Percentiles rank a stretch among this genome's conserved stretches.
These are phyloP conservation scores for Ceratina calcarata DNA, from an alignment of 1,140 invertebrate species.

Conservation along the genomic window DNA sequence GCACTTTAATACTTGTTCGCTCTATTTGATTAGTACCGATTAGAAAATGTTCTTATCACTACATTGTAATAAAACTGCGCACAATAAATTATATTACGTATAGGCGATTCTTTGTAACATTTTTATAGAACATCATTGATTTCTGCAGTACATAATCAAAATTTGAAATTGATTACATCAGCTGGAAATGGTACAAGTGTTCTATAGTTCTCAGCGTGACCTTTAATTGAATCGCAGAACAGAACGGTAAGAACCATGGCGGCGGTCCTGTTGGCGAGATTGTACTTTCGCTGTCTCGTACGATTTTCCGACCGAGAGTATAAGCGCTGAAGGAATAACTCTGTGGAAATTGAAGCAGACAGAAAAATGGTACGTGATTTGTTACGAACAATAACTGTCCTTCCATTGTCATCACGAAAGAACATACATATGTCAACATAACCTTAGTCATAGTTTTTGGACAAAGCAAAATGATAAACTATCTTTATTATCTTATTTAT, in stretches of 20 bases:
- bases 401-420: slow-evolving; percentile 22
- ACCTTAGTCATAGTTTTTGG: too few relatives aligned
- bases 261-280: slow-evolving; percentile 72
- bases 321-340: slow-evolving; percentile 63
- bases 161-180: slow-evolving; percentile 25
- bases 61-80: background rate
- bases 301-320: slow-evolving; percentile 77
- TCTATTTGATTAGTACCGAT: too few relatives aligned
- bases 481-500: slow-evolving; percentile 32
- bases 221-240: slow-evolving; percentile 41
- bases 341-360: slow-evolving; percentile 26
- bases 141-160: background rate
- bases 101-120: background rate
- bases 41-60: background rate
- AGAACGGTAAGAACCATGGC: slow-evolving; percentile 71
- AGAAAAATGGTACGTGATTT: slow-evolving; percentile 65
- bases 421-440: slow-evolving; percentile 42
- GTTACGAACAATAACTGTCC: slow-evolving; percentile 18
- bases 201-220: slow-evolving; percentile 26
- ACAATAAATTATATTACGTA: background rate
- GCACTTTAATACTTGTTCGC: too few relatives aligned
- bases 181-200: background rate
- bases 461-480: slow-evolving; percentile 20
- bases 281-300: slow-evolving; percentile 69
- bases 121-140: background rate